Evolutionary conservation across 2,797 vertebrate genomes (phyloP).

Genomic region (Acipenser ruthenus): DNA sequence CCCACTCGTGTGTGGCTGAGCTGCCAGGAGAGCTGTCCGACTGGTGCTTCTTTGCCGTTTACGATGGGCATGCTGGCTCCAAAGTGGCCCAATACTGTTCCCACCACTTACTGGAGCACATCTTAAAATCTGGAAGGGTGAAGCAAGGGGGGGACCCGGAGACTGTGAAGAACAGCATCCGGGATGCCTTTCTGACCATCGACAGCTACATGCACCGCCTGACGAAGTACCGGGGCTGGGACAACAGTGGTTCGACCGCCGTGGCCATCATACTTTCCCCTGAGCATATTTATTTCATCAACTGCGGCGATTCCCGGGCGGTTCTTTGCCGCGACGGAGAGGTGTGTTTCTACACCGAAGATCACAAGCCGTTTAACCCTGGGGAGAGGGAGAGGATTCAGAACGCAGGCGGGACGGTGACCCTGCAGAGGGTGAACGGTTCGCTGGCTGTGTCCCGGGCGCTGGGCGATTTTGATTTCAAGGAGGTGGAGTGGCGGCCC

Average conservation of each 20-base stretch:
- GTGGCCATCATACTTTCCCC: conserved; percentile 55
- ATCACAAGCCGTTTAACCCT: conserved; percentile 69
- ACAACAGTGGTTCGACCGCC: conserved; percentile 56
- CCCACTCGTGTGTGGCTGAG: conserved; percentile 57
- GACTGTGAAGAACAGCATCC: conserved; percentile 59
- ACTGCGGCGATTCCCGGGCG: conserved; percentile 67
- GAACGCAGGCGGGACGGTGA: conserved; percentile 66
- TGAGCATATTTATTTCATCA: conserved; percentile 59
- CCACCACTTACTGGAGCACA: conserved; percentile 56
- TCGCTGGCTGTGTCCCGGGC: conserved; percentile 72
- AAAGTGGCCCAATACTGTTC: conserved; percentile 67
- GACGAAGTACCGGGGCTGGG: conserved; percentile 50
- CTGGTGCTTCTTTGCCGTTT: conserved; percentile 70
- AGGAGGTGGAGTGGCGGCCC: conserved; percentile 65
- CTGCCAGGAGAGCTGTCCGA: conserved; percentile 43
- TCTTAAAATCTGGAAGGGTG: conserved; percentile 46
- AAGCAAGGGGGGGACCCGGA: conserved; percentile 45
- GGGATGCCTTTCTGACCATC: conserved; percentile 54
- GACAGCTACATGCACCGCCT: conserved; percentile 60
- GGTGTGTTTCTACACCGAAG: conserved; percentile 70
- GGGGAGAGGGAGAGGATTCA: conserved; percentile 71
- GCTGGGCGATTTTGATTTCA: conserved; percentile 73
- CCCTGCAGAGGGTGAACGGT: conserved; percentile 63
- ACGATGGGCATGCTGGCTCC: conserved; percentile 65
- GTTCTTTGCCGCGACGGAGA: conserved; percentile 53